Base-by-base conservation (phyloP, 1,140 invertebrate species). In the Tetragonula clypearis region DNA sequence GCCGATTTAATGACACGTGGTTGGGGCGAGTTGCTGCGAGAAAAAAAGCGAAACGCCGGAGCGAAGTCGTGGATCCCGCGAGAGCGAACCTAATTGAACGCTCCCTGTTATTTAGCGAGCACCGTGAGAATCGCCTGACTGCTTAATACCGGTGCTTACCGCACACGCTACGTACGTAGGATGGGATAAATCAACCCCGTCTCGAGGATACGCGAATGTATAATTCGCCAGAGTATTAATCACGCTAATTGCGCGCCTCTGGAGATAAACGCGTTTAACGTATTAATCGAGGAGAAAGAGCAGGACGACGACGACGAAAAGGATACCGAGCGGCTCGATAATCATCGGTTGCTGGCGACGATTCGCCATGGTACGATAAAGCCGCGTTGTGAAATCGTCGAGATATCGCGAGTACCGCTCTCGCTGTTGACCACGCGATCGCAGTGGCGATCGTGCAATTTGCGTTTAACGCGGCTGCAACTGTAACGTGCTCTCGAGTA, bases 121-220 rank as follows among this genome's bases (percentile, higher is more conserved):
- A 74, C 74, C 86, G 41, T 79, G 82, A 79, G 85, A 89, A 79
- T 82, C 66, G 15, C 35, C 58, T 60, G 41, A 62, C 30, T 53
- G 72, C 69, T 84, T 86, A 88, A 89, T 88, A 75, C 77, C 73
- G 26, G 62, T 81, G 65, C 77, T 86, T 58, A 73, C 19, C 68
- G 17, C 30, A 21, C 26, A 62, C 55, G 69, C n/a, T 49, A 86
- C 41, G 41, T 8, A 49, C 41, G 41, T 49, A 49, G 41, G 41
- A 49, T 8, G 66, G 53, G 76, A 82, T 83, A 86, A 83, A 88
- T 85, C 87, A 65, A 9, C 65, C 23, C 82, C 19, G 72, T 58
- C 84, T 19, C 2, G 79, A 49, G 4, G 60, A 75, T 69, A 35
- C 62, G 49, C 68, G 35, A 21, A 71, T 35, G 26, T 75, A 86